These are phyloP conservation scores for Porites australiensis DNA, from an alignment of 64 coral and sea anemone species.

Conservation along the genomic window DNA sequence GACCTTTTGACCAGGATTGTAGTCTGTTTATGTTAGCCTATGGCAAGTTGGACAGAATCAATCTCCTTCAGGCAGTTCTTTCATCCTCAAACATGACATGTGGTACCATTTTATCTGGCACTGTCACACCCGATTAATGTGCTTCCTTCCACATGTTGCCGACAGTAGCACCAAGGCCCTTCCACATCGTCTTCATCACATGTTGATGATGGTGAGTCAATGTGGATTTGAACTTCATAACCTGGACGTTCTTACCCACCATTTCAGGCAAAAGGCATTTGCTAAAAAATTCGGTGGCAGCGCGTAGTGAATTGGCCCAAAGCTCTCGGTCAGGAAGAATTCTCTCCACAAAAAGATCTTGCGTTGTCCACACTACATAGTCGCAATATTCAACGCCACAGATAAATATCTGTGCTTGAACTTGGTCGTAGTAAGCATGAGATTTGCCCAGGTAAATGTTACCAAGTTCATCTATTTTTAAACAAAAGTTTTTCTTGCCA, in stretches of 20 bases:
- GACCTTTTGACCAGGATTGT: no score
- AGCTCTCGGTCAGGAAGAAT: constrained; percentile 30
- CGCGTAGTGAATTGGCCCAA: constrained; percentile 23
- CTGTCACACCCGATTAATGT: constrained; percentile 39
- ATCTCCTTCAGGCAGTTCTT: constrained; percentile 26
- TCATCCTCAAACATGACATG: constrained; percentile 35
- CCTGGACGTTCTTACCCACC: constrained; percentile 17
- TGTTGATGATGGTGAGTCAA: background rate
- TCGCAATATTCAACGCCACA: constrained; percentile 50
- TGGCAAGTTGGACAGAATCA: constrained; percentile 30
- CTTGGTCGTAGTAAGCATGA: constrained; percentile 63
- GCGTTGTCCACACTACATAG: constrained; percentile 66
- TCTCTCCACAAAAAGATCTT: constrained; percentile 16
- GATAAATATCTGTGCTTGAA: constrained; percentile 42
- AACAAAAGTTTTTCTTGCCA: constrained; percentile 38
- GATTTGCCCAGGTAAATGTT: constrained; percentile 26
- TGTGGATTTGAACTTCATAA: constrained; percentile 2
- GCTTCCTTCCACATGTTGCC: constrained; percentile 35
- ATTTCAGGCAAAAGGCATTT: constrained; percentile 42
- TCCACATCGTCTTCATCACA: constrained; percentile 27
- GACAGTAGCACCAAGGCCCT: constrained; percentile 44
- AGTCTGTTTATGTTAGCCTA: no score
- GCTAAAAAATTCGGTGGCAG: constrained; percentile 20
- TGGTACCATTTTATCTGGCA: constrained; percentile 31
- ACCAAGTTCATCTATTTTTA: constrained; percentile 38